phyloP scores from a whole-genome alignment of 2,797 vertebrate species.

The Malacoctenus gilli region DNA sequence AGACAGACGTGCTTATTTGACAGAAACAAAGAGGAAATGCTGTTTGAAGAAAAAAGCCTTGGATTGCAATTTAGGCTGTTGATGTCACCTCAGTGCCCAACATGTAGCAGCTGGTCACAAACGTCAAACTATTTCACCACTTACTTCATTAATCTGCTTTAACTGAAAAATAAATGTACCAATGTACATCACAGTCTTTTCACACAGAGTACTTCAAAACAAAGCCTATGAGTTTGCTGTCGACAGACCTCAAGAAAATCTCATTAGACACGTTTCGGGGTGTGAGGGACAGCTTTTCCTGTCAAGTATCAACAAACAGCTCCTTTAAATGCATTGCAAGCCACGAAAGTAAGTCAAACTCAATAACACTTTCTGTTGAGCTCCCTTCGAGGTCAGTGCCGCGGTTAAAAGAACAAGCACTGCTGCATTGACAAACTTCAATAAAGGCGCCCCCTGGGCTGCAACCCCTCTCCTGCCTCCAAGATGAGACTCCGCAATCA shows the following conservation, averaged over 20 bases:
- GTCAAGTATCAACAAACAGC: slow-evolving; percentile 11
- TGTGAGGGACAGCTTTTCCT: not conserved
- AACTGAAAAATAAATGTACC: not conserved
- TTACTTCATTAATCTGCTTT: too few species aligned
- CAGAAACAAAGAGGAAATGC: too few species aligned
- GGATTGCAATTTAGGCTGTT: too few species aligned
- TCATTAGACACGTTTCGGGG: not conserved
- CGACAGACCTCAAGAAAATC: too few species aligned
- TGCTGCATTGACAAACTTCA: slow-evolving; percentile 26
- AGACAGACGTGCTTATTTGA: too few species aligned
- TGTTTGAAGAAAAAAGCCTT: too few species aligned
- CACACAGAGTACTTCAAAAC: too few species aligned
- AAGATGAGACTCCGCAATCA: slow-evolving; percentile 21
- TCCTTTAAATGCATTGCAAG: slow-evolving; percentile 21
- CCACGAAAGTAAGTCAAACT: slow-evolving; percentile 19
- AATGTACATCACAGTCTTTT: not conserved
- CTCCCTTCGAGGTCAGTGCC: slow-evolving; percentile 30
- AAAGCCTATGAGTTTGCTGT: too few species aligned
- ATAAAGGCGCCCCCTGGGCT: not conserved
- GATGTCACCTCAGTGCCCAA: too few species aligned
- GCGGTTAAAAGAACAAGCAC: slow-evolving; percentile 32
- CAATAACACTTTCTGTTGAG: slow-evolving; percentile 23
- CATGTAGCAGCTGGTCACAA: too few species aligned
- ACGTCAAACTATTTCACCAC: too few species aligned
- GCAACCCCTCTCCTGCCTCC: too few species aligned